phyloP scores from a whole-genome alignment of 2,113 vertebrate species.

The Apodemus sylvaticus region DNA sequence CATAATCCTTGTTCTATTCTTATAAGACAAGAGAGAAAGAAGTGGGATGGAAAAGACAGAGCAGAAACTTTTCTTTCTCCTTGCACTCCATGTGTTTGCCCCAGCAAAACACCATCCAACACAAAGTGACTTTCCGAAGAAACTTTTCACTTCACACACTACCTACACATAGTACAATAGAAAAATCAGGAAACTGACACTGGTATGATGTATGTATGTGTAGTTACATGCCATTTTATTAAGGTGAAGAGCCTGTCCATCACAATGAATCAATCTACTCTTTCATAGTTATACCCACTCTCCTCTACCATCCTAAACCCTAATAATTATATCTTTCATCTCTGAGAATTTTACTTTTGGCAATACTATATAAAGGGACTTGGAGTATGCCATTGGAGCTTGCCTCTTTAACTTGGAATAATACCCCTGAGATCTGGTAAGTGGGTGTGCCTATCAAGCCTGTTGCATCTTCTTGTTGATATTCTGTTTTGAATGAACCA shows the following conservation, averaged over 20 bases:
- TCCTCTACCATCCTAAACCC: background rate
- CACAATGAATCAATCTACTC: background rate
- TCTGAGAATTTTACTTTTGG: background rate
- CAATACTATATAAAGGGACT: background rate
- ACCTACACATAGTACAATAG: background rate
- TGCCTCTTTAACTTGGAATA: background rate
- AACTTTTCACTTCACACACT: too few species aligned
- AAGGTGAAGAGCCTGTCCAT: background rate
- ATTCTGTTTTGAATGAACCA: background rate
- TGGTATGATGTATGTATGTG: background rate
- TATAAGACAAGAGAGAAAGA: background rate
- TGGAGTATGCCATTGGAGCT: background rate
- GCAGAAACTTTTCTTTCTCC: background rate
- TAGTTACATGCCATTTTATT: background rate
- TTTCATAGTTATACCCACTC: background rate
- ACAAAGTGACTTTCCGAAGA: too few species aligned
- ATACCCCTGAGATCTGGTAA: background rate
- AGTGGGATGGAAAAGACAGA: background rate
- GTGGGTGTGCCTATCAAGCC: background rate
- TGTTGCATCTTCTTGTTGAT: background rate
- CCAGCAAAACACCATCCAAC: too few species aligned
- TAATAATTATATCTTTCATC: too few species aligned
- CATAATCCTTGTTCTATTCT: background rate
- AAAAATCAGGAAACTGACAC: background rate
- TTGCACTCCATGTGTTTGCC: background rate